Evolutionary conservation across 2,113 vertebrate genomes (phyloP), one percentile per base, ranked within the genome.

Genomic region (Tringa solitaria): DNA sequence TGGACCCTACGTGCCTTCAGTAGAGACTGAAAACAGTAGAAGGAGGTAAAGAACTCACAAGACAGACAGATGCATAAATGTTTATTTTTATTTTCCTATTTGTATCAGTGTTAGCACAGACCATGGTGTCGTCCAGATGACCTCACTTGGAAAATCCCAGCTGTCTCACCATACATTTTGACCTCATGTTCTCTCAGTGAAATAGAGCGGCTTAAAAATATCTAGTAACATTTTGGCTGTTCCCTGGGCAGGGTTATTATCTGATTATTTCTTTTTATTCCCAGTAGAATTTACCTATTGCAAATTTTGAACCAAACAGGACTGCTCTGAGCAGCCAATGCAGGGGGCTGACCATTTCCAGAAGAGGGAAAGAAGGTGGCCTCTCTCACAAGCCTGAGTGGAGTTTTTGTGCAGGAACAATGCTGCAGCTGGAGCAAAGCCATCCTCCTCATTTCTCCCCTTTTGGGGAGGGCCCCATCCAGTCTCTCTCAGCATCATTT

Each of bases 281-380:
- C 30, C 24, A 51, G 10, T 63, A n/a, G 41, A 70, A 84, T 75
- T 89, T 53, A 30, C 19, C 37, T 87, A 9, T 12, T 87, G 10
- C 18, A 51, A 23, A 54, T 43, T 20, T 64, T 3, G 1, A 60
- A 27, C 22, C 5, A 59, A 77, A 45, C 0, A 0, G 13, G 14
- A 13, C 17, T 56, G 8, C 54, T 48, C 30, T 60, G 53, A 61
- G 54, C 59, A 59, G 64, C 22, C 37, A 59, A 14, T 3, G 1
- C 4, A 2, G 22, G 37, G 7, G 7, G 8, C 22, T 69, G 35
- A 19, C 30, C 3, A 2, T 46, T 87, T 76, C 27, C 54, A 67
- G 65, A 24, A 67, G 48, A 51, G 63, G 45, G 54, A 43, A 41
- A 61, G 45, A 41, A 61, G 45, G 30, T 74, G 63, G 16, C 14